A percentile compares a stretch with the other conserved stretches of the same genome.
Conservation (phyloP, 2,888 invertebrate genomes). For the Pollenia griseotomentosa region DNA sequence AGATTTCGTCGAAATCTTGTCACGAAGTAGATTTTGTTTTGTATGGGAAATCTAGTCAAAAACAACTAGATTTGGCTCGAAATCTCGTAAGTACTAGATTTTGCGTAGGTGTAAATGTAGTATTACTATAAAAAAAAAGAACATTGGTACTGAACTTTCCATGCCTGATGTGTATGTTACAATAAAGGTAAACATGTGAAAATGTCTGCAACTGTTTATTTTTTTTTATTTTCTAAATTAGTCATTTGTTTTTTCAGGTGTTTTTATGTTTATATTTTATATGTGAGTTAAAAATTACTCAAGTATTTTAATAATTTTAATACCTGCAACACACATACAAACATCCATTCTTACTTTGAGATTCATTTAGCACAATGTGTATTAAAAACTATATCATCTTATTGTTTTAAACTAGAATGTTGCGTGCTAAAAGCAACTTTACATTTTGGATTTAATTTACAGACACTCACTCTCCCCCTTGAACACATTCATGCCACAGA, state of each 20-base stretch:
- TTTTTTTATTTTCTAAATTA: conserved; percentile 49
- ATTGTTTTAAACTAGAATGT: conserved; percentile 71
- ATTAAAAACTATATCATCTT: conserved; percentile 55
- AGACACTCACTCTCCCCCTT: conserved; percentile 21
- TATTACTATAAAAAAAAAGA: too few species aligned
- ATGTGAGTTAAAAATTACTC: conserved; percentile 46
- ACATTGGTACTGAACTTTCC: background rate
- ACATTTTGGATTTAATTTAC: conserved; percentile 53
- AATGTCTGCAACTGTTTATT: background rate
- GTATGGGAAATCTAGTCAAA: too few species aligned
- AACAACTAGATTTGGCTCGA: too few species aligned
- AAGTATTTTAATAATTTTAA: conserved; percentile 20
- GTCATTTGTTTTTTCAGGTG: conserved; percentile 67
- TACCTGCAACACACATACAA: conserved; percentile 11
- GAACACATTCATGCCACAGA: conserved; percentile 46
- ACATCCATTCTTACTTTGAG: background rate
- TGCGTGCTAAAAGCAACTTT: conserved; percentile 67
- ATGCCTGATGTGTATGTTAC: background rate
- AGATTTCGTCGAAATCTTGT: too few species aligned
- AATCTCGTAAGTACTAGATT: too few species aligned
- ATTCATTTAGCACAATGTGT: conserved; percentile 28
- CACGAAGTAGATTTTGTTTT: too few species aligned
- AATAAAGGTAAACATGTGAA: background rate
- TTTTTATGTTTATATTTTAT: conserved; percentile 11
- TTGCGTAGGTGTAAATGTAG: too few species aligned